Percentiles rank a stretch among this genome's conserved stretches.
Conservation (phyloP, 2,888 invertebrate species). For the Eustalomyia histrio region DNA sequence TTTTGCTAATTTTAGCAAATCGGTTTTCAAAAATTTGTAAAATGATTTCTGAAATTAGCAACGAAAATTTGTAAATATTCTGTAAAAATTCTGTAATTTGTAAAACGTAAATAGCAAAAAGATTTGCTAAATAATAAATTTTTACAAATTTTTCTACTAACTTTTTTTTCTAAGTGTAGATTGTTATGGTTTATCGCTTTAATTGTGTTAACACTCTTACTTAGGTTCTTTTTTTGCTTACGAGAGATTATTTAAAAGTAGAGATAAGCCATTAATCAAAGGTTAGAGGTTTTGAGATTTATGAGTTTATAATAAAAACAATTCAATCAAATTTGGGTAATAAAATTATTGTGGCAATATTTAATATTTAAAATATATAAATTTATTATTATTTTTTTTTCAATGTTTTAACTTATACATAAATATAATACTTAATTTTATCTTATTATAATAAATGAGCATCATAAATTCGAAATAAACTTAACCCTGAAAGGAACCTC, state of each 20-base stretch:
- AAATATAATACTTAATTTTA: not conserved
- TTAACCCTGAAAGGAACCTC: conserved; percentile 61
- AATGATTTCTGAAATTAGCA: too few relatives aligned
- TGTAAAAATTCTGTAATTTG: too few relatives aligned
- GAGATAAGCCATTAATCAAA: conserved; percentile 20
- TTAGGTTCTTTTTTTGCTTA: not conserved
- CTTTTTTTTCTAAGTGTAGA: too few relatives aligned
- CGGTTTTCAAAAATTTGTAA: too few relatives aligned
- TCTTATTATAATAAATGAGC: not conserved
- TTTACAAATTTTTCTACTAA: too few relatives aligned
- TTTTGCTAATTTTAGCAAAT: too few relatives aligned
- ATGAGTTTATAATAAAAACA: conserved; percentile 1
- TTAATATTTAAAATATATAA: conserved; percentile 17
- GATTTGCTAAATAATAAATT: too few relatives aligned
- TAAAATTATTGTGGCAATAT: not conserved
- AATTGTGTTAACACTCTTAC: not conserved
- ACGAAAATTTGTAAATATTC: too few relatives aligned
- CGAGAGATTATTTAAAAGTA: not conserved
- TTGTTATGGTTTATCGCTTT: not conserved
- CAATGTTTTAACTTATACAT: not conserved
- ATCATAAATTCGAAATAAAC: not conserved
- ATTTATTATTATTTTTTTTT: not conserved
- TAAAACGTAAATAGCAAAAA: too few relatives aligned
- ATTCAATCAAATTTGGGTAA: not conserved
- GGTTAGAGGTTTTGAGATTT: not conserved